Percentiles rank a stretch among this genome's conserved stretches.
phyloP scores from a whole-genome alignment of 2,888 invertebrate species.

The Drosophila yooni region DNA sequence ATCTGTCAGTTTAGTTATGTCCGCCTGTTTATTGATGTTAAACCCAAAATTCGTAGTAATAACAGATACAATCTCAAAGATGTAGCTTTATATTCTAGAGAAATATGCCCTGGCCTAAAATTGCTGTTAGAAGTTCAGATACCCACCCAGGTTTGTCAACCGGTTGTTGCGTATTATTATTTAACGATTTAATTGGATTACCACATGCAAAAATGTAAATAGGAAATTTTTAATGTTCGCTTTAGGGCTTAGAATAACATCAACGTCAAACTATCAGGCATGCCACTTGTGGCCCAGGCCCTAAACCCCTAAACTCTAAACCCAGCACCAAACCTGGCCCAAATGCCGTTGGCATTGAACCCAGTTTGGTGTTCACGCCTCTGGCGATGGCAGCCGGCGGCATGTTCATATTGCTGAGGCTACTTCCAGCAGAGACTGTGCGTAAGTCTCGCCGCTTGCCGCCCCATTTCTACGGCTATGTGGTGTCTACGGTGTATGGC shows the following conservation, averaged over 20 bases:
- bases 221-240: conserved; percentile 23
- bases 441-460: conserved; percentile 37
- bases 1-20: neutral
- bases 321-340: neutral
- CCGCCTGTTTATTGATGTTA: neutral
- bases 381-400: conserved; percentile 37
- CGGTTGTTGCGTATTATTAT: conserved; percentile 14
- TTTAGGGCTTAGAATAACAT: conserved; percentile 30
- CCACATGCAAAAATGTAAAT: conserved; percentile 19
- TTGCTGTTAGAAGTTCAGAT: neutral
- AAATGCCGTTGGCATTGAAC: conserved; percentile 10
- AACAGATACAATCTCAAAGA: neutral
- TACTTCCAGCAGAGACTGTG: conserved; percentile 35
- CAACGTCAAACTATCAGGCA: conserved; percentile 30
- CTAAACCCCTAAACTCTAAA: neutral
- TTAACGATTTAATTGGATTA: conserved; percentile 37
- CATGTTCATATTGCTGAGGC: conserved; percentile 25
- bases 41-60: neutral
- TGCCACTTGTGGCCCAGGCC: conserved; percentile 33
- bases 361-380: conserved; percentile 3
- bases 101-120: neutral
- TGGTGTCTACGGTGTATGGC: conserved; percentile 3
- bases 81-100: neutral
- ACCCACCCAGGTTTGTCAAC: neutral
- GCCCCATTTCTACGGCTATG: conserved; percentile 22